Conservation (phyloP, 2,797 vertebrate species). For the Sebastes glaucus region DNA sequence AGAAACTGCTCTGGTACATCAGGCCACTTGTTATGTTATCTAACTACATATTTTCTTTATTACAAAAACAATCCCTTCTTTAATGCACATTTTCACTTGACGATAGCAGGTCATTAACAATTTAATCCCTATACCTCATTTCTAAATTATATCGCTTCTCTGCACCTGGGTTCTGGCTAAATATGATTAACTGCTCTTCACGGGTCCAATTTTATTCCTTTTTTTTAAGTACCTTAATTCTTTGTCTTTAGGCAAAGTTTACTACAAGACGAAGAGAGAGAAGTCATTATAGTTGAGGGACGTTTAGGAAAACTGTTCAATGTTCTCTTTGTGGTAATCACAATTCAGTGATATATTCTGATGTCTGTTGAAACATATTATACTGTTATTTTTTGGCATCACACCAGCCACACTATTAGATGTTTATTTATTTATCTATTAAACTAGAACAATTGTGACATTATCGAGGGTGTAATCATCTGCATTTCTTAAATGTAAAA, state of each 20-base stretch:
- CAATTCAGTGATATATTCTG: not conserved
- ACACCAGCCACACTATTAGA: not conserved
- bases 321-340: not conserved
- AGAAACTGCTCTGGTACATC: not conserved
- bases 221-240: not conserved
- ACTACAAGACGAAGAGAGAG: not conserved
- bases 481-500: not conserved
- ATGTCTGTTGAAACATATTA: not conserved
- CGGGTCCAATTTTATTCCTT: not conserved
- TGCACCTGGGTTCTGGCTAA: not conserved
- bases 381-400: not conserved
- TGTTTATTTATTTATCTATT: not conserved
- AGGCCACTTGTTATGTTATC: not conserved
- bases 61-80: not conserved
- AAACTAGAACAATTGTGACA: not conserved
- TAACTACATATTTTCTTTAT: not conserved
- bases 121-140: too few relatives aligned
- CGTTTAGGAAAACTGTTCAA: not conserved
- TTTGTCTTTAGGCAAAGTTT: not conserved
- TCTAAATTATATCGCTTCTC: accelerated
- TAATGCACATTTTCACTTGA: not conserved
- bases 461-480: not conserved
- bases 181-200: not conserved
- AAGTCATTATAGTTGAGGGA: not conserved
- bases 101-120: too few relatives aligned